Evolutionary conservation across 1,140 invertebrate genomes (phyloP), one percentile per base, ranked within the genome.

Genomic region (Matsumurasca onukii): DNA sequence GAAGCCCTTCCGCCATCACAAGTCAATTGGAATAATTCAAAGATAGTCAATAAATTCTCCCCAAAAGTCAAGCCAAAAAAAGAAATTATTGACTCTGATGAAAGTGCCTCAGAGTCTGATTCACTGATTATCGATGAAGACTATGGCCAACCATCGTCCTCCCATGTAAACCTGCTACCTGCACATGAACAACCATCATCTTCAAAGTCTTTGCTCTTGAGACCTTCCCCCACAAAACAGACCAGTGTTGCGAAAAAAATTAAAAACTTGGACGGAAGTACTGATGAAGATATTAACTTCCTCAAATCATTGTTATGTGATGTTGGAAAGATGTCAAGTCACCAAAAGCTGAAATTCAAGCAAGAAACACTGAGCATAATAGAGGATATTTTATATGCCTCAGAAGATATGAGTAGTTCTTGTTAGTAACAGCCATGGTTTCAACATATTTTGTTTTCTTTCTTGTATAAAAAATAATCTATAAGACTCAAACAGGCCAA

Each of bases 331-430:
- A 59, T 59, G 55, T 59, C 55, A 3, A 59, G 25, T 27, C 55
- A 59, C 30, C 55, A 25, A 29, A 59, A 59, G 24, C 25, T 59
- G 2, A 59, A 59, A 27, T 59, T 59, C 55, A 59, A 59, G 25
- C 55, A 59, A 59, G 55, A 59, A 59, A 27, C 55, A 13, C 30
- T 59, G 55, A 59, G 55, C 25, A 59, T 59, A 2, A 59, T 59
- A 22, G 55, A 59, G 25, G 55, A 59, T 27, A 59, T 59, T 59
- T 27, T 59, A 12, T 59, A 59, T 59, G 55, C 55, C 5, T 9
- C 34, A 9, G 34, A 39, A 9, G 34, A 39, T 9, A 39, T 39
- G 5, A 39, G 17, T 17, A 39, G 5, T 17, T 9, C 34, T 9
- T 9, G 5, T 9, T 39, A 39, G 34, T 17, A 17, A 9, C 34